Percentiles rank a stretch among this genome's conserved stretches.
These are phyloP conservation scores for Maccullochella peelii DNA, from an alignment of 2,113 vertebrate genomes.

Conservation along the genomic window DNA sequence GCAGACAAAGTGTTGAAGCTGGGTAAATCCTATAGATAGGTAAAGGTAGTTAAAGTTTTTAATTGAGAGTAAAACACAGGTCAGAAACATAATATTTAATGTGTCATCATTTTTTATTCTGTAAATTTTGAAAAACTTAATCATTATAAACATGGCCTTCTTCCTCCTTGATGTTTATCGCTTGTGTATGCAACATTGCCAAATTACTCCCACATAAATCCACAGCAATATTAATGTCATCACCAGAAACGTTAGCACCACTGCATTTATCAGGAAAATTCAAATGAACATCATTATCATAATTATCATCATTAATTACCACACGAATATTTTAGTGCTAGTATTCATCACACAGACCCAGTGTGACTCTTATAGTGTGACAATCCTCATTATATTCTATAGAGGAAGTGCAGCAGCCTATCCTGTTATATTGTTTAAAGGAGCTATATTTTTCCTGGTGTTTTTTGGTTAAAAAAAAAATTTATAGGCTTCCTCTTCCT, in stretches of 20 bases:
- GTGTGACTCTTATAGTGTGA: conserved; percentile 17
- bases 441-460: conserved; percentile 56
- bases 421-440: conserved; percentile 61
- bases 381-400: conserved; percentile 28
- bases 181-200: not conserved
- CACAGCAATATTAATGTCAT: not conserved
- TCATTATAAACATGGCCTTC: not conserved
- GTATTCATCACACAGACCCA: not conserved
- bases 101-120: not conserved
- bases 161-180: not conserved
- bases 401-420: conserved; percentile 60
- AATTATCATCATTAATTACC: not conserved
- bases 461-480: conserved; percentile 29
- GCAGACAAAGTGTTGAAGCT: not conserved
- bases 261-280: not conserved
- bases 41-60: not conserved
- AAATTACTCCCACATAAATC: not conserved
- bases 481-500: conserved; percentile 36
- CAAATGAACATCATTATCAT: not conserved
- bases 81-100: not conserved
- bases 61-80: not conserved
- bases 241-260: not conserved
- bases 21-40: too few species aligned
- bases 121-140: not conserved
- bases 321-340: not conserved